Evolutionary conservation across 2,888 invertebrate species (phyloP), one percentile per base, ranked within the genome.

Genomic region (Erpobdella octoculata): DNA sequence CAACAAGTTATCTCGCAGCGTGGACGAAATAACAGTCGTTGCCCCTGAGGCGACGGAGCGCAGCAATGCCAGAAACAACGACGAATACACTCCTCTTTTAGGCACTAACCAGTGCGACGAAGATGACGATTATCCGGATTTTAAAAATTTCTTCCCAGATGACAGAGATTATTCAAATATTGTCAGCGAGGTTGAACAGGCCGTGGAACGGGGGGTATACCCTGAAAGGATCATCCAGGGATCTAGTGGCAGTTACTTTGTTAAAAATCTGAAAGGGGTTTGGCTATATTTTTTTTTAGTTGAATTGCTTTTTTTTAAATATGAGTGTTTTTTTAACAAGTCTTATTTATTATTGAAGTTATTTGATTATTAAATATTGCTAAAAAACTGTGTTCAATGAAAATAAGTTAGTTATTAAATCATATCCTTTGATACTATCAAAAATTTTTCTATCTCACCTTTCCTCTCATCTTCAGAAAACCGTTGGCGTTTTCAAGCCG

Each of bases 221-320:
- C 98, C 98, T 0, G 93, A 96, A 84, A 87, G 98, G 82, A 99
- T 99, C 85, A 94, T 92, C 82, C 97, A 98, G 85, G 98, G 98
- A 37, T 97, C 97, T 73, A 97, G 96, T 84, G 98, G 98, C 31
- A 96, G 96, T 78, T 99, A 98, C 85, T 99, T 98, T 86, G 96
- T 96, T 73, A 96, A 94, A 86, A 93, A 94, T 85, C 87, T 88
- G 72, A 87, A 89, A 33, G 80, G 80, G 78, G 86, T 86, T n/a
- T n/a, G n/a, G n/a, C n/a, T n/a, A n/a, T n/a, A n/a, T n/a, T n/a
- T n/a, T n/a, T n/a, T n/a, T 76, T 80, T 80, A 80, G 31, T 35
- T 58, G 9, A n/a, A 15, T 28, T 12, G 12, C 65, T 9, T 28
- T 15, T 12, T 15, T 59, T 59, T 12, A 59, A 21, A 59, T 15